Percentiles rank a stretch among this genome's conserved stretches.
Evolutionary conservation across 2,888 invertebrate genomes (phyloP).

Genomic region (Xylota segnis): DNA sequence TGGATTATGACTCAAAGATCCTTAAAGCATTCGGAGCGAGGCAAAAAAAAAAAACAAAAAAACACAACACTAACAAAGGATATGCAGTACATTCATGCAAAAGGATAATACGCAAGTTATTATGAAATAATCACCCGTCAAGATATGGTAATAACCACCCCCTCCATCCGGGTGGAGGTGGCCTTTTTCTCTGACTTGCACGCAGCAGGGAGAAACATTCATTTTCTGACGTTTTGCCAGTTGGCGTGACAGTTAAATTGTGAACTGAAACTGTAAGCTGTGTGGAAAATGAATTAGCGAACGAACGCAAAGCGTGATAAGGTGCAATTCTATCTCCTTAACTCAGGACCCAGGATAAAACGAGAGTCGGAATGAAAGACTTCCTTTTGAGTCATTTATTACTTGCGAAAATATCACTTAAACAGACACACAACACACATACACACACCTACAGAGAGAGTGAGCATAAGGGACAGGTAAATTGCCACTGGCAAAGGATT

Average conservation of each 20-base stretch:
- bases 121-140: slow-evolving; percentile 77
- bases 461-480: slow-evolving; percentile 35
- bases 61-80: slow-evolving; percentile 59
- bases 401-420: slow-evolving; percentile 75
- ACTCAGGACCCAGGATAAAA: slow-evolving; percentile 20
- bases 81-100: slow-evolving; percentile 70
- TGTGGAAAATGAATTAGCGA: slow-evolving; percentile 62
- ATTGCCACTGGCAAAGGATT: slow-evolving; percentile 60
- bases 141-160: slow-evolving; percentile 71
- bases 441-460: background rate
- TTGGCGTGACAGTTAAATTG: slow-evolving; percentile 75
- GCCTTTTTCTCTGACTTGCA: slow-evolving; percentile 34
- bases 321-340: slow-evolving; percentile 62
- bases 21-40: slow-evolving; percentile 42
- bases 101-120: slow-evolving; percentile 76
- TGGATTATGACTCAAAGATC: slow-evolving; percentile 70
- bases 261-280: slow-evolving; percentile 40
- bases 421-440: slow-evolving; percentile 53
- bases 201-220: slow-evolving; percentile 54
- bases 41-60: slow-evolving; percentile 17
- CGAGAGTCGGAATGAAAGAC: slow-evolving; percentile 28
- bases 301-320: slow-evolving; percentile 63
- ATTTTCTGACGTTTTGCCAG: slow-evolving; percentile 72
- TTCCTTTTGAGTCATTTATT: slow-evolving; percentile 62
- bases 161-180: background rate